Conservation (phyloP, 2,888 invertebrate genomes). For the Chironomus riparius region DNA sequence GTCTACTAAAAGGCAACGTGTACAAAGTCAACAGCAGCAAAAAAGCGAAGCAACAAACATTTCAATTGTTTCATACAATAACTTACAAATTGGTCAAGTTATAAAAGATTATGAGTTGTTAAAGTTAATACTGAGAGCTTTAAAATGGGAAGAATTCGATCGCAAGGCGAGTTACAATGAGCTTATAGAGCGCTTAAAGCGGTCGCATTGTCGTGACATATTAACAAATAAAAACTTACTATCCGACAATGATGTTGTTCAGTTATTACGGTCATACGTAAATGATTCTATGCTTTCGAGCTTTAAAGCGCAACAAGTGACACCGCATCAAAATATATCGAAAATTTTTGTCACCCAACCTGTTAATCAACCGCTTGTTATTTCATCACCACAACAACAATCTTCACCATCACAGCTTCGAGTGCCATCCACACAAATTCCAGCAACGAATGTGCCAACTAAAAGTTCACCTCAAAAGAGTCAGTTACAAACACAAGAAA, state of each 20-base stretch:
- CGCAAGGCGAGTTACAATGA: slow-evolving; percentile 19
- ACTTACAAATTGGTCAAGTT: slow-evolving; percentile 18
- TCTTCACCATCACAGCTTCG: too few relatives aligned
- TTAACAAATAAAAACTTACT: slow-evolving; percentile 21
- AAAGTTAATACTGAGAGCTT: slow-evolving; percentile 15
- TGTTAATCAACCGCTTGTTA: neutral
- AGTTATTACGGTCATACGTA: slow-evolving; percentile 7
- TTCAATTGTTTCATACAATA: slow-evolving; percentile 20
- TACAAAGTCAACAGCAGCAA: neutral
- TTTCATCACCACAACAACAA: neutral
- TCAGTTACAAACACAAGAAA: slow-evolving; percentile 33
- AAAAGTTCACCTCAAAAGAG: slow-evolving; percentile 38
- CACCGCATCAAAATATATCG: neutral
- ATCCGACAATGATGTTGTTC: slow-evolving; percentile 19
- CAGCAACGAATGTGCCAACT: slow-evolving; percentile 41
- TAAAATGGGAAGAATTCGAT: slow-evolving; percentile 23
- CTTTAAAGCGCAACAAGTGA: neutral
- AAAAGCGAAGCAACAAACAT: neutral
- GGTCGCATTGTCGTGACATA: slow-evolving; percentile 16
- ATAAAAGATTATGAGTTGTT: slow-evolving; percentile 19
- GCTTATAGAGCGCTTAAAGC: slow-evolving; percentile 8
- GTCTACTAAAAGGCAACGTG: neutral
- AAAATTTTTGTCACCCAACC: neutral
- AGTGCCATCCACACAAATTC: neutral
- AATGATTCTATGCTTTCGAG: slow-evolving; percentile 5